Evolutionary conservation across 2,888 invertebrate genomes (phyloP), one percentile per base, ranked within the genome.

Genomic region (Frankliniella intonsa): DNA sequence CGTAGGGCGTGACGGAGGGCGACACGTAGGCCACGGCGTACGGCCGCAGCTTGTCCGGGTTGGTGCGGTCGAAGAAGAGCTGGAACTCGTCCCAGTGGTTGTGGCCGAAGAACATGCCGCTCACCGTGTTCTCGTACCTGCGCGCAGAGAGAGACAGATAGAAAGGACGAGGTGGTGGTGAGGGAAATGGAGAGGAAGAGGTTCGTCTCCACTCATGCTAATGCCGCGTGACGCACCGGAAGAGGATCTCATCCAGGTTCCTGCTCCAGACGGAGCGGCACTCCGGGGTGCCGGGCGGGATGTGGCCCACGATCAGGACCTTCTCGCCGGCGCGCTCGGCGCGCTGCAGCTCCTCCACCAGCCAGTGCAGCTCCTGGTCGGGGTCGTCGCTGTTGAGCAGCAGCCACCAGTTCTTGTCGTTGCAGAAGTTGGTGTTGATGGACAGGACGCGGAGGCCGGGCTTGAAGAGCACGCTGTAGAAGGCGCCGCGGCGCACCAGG

Each of bases 341-440:
- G 50, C 17, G 38, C 0, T 82, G 50, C 79, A 82, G 82, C 50
- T 79, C 50, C 49, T 76, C 50, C 50, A 79, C 25, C 50, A 82
- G 80, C 82, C 82, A 82, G 69, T 65, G 50, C 49, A 82, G 79
- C 79, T 82, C 82, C 79, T 82, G 80, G 25, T 76, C 82, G 22
- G 82, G 82, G 80, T 82, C 82, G 79, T 76, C 79, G 50, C 79
- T 82, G 82, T 82, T 82, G 25, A 82, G 49, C 27, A 82, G 76
- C 25, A 82, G 80, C 82, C 82, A 82, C 82, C 82, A 82, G 79
- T 82, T 82, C 22, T 79, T 69, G 55, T 76, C 50, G 50, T 82
- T 79, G 82, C 82, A 82, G 79, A 79, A 82, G 50, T 82, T 82
- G 79, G 79, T 82, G 50, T 82, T 82, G 79, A 82, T 65, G 27